Evolutionary conservation across 2,113 vertebrate genomes (phyloP), one percentile per base, ranked within the genome.

Genomic region (Nothoprocta pentlandii): DNA sequence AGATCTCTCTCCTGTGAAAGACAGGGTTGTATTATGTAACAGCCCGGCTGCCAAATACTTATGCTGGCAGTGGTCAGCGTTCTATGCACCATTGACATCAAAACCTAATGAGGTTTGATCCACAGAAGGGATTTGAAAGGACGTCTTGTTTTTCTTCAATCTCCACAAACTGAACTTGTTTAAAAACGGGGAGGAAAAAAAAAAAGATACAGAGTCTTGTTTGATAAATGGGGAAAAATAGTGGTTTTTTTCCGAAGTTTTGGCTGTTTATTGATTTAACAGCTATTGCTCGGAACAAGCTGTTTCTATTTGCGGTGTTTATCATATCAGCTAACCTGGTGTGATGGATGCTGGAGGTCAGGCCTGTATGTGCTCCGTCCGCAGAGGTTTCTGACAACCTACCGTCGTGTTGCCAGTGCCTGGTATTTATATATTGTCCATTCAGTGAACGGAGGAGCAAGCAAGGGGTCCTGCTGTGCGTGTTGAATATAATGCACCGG

Each of bases 11-110:
- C 80, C 95, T 96, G 85, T 97, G 96, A 96, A 96, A 97, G 96
- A 71, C 97, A 91, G 96, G 94, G 90, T 94, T 97, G 97, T 97
- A 95, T 97, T 97, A 97, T 97, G 92, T 96, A 97, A 96, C 94
- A 89, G 90, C 26, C 62, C 1, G 7, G 78, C 77, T 96, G 97
- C 97, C 97, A 97, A 97, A 96, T 96, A 92, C 97, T 96, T 96
- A 69, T 76, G 87, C 93, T 97, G 96, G 97, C 95, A 93, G 85
- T n/a, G 28, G 80, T 91, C 92, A 85, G 85, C 90, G 90, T 95
- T 97, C 96, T 95, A 92, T 97, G 97, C 95, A 97, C 96, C 96
- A 96, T 89, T 97, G 96, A 97, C 97, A 97, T 92, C 95, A 96
- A 97, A 96, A 96, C 90, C 94, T 92, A 92, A 85, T 63, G 86